Conservation (phyloP, 2,888 invertebrate genomes). For the Phorcus lineatus region DNA sequence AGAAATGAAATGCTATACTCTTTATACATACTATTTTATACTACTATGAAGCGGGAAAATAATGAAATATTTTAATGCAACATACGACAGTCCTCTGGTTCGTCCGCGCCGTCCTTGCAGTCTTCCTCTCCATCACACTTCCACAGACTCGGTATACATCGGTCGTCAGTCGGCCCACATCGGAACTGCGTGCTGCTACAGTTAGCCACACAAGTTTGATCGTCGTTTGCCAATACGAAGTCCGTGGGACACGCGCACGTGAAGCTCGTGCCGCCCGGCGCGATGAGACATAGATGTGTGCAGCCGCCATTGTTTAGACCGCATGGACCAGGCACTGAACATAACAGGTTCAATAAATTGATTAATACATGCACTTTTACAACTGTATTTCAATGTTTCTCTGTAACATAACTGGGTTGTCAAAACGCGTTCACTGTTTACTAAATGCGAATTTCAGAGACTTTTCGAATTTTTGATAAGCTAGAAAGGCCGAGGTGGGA, state of each 20-base stretch:
- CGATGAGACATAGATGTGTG: conserved; percentile 94
- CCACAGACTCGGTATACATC: conserved; percentile 71
- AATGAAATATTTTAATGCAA: conserved; percentile 7
- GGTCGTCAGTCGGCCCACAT: conserved; percentile 60
- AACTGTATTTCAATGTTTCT: too few relatives aligned
- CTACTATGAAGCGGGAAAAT: too few relatives aligned
- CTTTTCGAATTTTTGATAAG: too few relatives aligned
- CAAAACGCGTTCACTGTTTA: too few relatives aligned
- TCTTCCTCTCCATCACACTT: conserved; percentile 73
- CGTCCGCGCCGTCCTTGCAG: conserved; percentile 72
- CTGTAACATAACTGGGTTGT: too few relatives aligned
- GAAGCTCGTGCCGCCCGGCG: conserved; percentile 83
- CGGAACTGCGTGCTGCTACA: conserved; percentile 82
- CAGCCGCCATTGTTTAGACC: conserved; percentile 95
- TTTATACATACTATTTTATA: too few relatives aligned
- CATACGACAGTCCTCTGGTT: conserved; percentile 72
- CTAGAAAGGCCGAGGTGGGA: too few relatives aligned
- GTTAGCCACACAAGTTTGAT: conserved; percentile 93
- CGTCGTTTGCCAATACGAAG: conserved; percentile 84
- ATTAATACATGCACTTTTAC: not conserved
- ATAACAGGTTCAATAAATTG: not conserved
- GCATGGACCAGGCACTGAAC: conserved; percentile 85
- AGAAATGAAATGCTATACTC: too few relatives aligned
- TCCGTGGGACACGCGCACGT: conserved; percentile 97
- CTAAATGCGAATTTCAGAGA: too few relatives aligned